phyloP scores from a whole-genome alignment of 2,113 vertebrate species.

The Phasianus colchicus region DNA sequence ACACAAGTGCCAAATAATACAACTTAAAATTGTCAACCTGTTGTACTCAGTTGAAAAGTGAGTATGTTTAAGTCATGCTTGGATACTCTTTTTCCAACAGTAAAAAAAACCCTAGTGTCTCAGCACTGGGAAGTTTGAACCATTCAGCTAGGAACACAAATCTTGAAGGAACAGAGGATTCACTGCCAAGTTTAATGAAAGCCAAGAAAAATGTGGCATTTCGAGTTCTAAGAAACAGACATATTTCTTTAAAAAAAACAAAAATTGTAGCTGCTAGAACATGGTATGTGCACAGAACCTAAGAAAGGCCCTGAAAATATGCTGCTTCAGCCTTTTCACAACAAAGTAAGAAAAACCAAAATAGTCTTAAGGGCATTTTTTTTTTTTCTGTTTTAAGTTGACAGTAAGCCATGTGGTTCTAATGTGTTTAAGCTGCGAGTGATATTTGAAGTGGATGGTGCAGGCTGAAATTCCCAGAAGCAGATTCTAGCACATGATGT shows the following conservation, averaged over 20 bases:
- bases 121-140: background rate
- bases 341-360: background rate
- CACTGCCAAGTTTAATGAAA: conserved; percentile 17
- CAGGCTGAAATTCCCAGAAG: conserved; percentile 50
- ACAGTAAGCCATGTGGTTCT: conserved; percentile 47
- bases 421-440: conserved; percentile 51
- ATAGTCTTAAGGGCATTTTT: background rate
- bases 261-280: background rate
- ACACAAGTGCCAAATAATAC: background rate
- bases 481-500: background rate
- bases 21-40: background rate
- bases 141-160: conserved; percentile 6
- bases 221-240: background rate
- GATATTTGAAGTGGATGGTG: conserved; percentile 7
- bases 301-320: conserved; percentile 26
- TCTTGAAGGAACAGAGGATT: background rate
- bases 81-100: background rate
- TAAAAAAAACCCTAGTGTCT: background rate
- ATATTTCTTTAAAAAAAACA: background rate
- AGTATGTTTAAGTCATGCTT: background rate
- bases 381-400: conserved; percentile 19
- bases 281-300: background rate
- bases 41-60: background rate
- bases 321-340: conserved; percentile 49
- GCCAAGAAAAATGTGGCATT: conserved; percentile 2